phyloP scores from a whole-genome alignment of 2,113 vertebrate genomes.

The Apodemus sylvaticus region DNA sequence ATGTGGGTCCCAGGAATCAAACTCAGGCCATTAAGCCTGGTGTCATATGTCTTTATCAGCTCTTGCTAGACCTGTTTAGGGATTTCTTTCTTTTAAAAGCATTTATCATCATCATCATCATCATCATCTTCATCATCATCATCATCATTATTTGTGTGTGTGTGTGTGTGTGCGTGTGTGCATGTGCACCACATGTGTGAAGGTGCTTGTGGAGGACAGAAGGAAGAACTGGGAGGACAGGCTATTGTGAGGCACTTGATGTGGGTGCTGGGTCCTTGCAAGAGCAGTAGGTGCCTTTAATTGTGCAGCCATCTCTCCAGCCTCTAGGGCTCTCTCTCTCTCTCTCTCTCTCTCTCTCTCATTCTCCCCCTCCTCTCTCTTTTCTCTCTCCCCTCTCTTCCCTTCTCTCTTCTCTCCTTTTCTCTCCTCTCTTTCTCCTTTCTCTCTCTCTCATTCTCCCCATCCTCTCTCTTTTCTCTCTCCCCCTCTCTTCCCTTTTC shows the following conservation, averaged over 20 bases:
- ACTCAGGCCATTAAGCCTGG: not conserved
- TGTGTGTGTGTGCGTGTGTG: too few relatives aligned
- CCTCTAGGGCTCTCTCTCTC: too few relatives aligned
- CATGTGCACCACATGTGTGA: too few relatives aligned
- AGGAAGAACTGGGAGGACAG: not conserved
- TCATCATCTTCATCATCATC: too few relatives aligned
- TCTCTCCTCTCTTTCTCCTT: too few relatives aligned
- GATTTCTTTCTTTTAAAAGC: not conserved
- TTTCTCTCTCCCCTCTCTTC: too few relatives aligned
- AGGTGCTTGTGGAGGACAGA: not conserved
- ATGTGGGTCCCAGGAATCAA: not conserved
- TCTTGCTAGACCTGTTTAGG: not conserved
- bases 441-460: too few relatives aligned
- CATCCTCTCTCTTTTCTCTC: too few relatives aligned
- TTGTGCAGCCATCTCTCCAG: not conserved
- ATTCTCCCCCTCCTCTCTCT: too few relatives aligned
- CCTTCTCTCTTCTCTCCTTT: too few relatives aligned
- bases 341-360: too few relatives aligned
- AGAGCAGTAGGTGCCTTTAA: not conserved
- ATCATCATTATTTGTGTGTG: not conserved
- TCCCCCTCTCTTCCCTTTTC: too few relatives aligned
- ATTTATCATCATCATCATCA: not conserved
- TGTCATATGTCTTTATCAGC: not conserved
- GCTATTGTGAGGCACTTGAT: not conserved
- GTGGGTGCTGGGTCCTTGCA: not conserved